Base-by-base conservation (phyloP, 2,797 vertebrate genomes). In the Myiotriccus ornatus region DNA sequence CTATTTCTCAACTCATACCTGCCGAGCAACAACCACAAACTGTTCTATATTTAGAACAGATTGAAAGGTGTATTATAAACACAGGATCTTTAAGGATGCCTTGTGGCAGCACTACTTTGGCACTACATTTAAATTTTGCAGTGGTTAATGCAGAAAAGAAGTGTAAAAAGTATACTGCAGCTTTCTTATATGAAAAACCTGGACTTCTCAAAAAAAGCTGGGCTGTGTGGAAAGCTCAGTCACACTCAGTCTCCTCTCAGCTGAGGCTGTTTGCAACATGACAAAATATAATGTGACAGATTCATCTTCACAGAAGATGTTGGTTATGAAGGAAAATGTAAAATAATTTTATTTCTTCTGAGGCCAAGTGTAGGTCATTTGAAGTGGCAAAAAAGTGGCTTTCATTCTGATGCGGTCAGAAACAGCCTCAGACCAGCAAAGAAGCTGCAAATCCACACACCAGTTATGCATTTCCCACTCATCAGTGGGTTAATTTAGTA, bases 91-190 rank as follows among this genome's bases (percentile, higher is more conserved):
- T 65, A 82, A 74, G 59, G 65, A 84, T 87, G 23, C 46, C 81
- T 68, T 68, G 41, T 88, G 91, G 75, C 77, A 95, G 67, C 24
- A 43, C 89, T 89, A 63, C 56, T 89, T 94, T 78, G 44, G 28
- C 34, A 73, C 32, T 22, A 43, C 41, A 81, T 94, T 93, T 89
- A 91, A 73, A 89, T 93, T 90, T 93, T 89, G 47, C 86, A 59
- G 43, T 84, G 55, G 46, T 93, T 95, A 86, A 74, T 90, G 62
- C 63, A 47, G 67, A 74, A 91, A 92, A 91, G 77, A 88, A 60
- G n/a, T 59, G 4, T 65, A 74, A 78, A 95, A 92, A 49, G 68
- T 30, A 67, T 5, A 55, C 39, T n/a, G 47, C 37, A 60, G 21
- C 28, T 80, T 34, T 6, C 23, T 46, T 32, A 30, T 24, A 25